Percentiles rank a stretch among this genome's conserved stretches.
Evolutionary conservation across 2,797 vertebrate species (phyloP).

Genomic region (Bufotes viridis): DNA sequence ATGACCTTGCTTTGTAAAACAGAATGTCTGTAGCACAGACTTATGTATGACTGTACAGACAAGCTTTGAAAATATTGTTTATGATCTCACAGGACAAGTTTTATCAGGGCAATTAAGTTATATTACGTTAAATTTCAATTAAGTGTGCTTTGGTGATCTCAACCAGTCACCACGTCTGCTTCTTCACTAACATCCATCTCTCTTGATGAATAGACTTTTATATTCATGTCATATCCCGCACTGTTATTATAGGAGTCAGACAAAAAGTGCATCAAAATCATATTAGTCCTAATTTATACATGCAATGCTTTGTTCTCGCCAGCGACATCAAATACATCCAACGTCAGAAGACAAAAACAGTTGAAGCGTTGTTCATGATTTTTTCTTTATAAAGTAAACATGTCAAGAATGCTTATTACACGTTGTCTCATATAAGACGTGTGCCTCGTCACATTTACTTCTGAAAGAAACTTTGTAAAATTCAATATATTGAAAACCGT

Average conservation of each 20-base stretch:
- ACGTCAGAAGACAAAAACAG: slow-evolving; percentile 15
- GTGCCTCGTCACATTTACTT: neutral
- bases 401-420: neutral
- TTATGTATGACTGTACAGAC: neutral
- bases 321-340: slow-evolving; percentile 38
- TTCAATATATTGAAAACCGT: neutral
- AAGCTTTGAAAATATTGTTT: slow-evolving; percentile 34
- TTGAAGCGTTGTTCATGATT: slow-evolving; percentile 14
- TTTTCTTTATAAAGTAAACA: neutral
- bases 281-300: slow-evolving; percentile 26
- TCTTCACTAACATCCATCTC: slow-evolving; percentile 30
- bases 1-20: neutral
- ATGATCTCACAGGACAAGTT: slow-evolving; percentile 1
- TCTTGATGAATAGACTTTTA: slow-evolving; percentile 46
- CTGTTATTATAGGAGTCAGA: slow-evolving; percentile 52
- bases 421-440: neutral
- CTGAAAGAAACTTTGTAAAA: neutral
- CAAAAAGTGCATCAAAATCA: slow-evolving; percentile 54
- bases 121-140: slow-evolving; percentile 39
- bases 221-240: slow-evolving; percentile 29
- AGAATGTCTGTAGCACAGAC: neutral
- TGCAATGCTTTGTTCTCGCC: slow-evolving; percentile 39
- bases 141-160: slow-evolving; percentile 24
- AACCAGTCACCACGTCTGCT: slow-evolving; percentile 30
- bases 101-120: slow-evolving; percentile 35